Evolutionary conservation across 1,140 invertebrate genomes (phyloP), one percentile per base, ranked within the genome.

Genomic region (Lanistes nyassanus): DNA sequence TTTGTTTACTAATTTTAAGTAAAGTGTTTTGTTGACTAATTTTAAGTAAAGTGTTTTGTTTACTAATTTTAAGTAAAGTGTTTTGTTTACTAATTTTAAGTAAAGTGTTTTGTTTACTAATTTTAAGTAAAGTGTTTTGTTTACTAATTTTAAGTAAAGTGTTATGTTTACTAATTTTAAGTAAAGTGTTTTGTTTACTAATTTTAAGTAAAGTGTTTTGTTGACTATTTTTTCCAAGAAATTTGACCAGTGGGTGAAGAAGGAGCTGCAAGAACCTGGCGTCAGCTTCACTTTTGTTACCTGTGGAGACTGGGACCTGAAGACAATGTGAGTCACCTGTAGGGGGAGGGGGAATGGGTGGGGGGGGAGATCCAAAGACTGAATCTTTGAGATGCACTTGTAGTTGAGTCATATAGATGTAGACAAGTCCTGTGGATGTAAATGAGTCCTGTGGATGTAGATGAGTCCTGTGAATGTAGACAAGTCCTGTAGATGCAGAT

Each of bases 301-400:
- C 0, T 92, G 91, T 83, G 92, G 92, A 23, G 91, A 93, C 84
- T 93, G 92, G 92, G 93, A 93, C 84, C 84, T 93, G 16, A 90
- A 89, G 77, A 87, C 86, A 0, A 92, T 93, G 92, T 90, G 85
- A 87, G 84, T 80, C 65, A 37, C 31, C n/a, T 51, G n/a, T 60
- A n/a, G 47, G 55, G 13, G 19, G 21, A 42, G 37, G 21, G 39
- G 21, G 62, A 19, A 53, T 47, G 34, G 16, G 23, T 36, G 26
- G 26, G 11, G 19, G 23, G 34, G 51, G 60, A 21, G 16, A 42
- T 62, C 31, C n/a, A n/a, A n/a, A n/a, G n/a, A n/a, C n/a, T n/a
- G n/a, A n/a, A n/a, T n/a, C n/a, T n/a, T n/a, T n/a, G n/a, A n/a
- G n/a, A n/a, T n/a, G n/a, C n/a, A n/a, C n/a, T n/a, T n/a, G n/a